phyloP scores from a whole-genome alignment of 2,888 invertebrate species.

The Halictus quadricinctus region DNA sequence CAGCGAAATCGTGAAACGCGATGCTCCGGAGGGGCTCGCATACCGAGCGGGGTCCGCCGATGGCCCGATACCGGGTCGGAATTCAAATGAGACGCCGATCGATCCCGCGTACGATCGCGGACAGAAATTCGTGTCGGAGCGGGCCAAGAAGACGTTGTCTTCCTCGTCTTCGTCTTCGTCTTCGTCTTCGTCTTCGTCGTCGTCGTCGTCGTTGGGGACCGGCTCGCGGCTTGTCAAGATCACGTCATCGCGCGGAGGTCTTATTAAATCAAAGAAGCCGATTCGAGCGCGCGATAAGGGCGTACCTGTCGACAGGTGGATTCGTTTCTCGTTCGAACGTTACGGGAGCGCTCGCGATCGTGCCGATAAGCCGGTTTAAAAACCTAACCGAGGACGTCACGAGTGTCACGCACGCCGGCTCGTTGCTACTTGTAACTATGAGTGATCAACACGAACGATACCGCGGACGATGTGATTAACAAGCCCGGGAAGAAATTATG shows the following conservation, averaged over 20 bases:
- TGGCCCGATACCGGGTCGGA: constrained; percentile 74
- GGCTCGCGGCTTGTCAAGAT: constrained; percentile 62
- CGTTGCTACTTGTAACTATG: constrained; percentile 60
- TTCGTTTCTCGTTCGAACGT: constrained; percentile 59
- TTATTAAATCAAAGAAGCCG: constrained; percentile 70
- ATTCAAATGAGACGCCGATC: constrained; percentile 70
- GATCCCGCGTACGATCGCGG: constrained; percentile 33
- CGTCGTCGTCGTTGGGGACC: not conserved
- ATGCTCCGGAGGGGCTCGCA: constrained; percentile 46
- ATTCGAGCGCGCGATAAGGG: constrained; percentile 62
- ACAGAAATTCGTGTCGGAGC: not conserved
- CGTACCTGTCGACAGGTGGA: constrained; percentile 70
- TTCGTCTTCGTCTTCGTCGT: too few species aligned
- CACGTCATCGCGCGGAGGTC: constrained; percentile 71
- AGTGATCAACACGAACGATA: constrained; percentile 66
- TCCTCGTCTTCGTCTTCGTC: not conserved
- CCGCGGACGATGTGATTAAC: constrained; percentile 64
- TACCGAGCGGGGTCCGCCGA: constrained; percentile 70
- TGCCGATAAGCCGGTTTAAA: constrained; percentile 54
- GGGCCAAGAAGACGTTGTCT: constrained; percentile 12
- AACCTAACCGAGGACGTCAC: constrained; percentile 59
- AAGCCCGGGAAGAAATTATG: constrained; percentile 60
- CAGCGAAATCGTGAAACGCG: constrained; percentile 47
- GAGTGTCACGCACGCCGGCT: constrained; percentile 64
- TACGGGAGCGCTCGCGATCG: constrained; percentile 59